Evolutionary conservation across 2,113 vertebrate genomes (phyloP).

Genomic region (Odontophorus gujanensis): DNA sequence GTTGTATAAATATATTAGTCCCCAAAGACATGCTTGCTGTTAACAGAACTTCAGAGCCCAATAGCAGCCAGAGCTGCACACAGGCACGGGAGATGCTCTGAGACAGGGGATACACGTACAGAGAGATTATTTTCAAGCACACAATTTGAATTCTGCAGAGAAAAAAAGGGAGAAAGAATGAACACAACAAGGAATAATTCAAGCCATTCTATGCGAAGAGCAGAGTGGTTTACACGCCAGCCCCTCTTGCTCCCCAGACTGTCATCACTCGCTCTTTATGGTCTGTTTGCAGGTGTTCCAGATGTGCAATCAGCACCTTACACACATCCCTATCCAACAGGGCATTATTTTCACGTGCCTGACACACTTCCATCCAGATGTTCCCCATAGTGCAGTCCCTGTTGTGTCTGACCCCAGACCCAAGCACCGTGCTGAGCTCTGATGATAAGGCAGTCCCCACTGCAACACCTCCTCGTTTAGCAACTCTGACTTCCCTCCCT

Average conservation of each 20-base stretch:
- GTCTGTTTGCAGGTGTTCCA: background rate
- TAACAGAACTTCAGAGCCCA: background rate
- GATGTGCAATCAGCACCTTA: fast-evolving
- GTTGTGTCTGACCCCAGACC: background rate
- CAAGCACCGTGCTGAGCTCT: fast-evolving
- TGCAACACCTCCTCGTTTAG: background rate
- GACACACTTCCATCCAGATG: fast-evolving
- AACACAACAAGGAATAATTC: background rate
- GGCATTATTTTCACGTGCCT: background rate
- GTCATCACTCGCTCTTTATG: background rate
- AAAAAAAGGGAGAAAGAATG: background rate
- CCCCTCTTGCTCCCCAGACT: background rate
- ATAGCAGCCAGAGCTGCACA: background rate
- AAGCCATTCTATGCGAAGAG: fast-evolving
- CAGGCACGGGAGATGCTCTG: fast-evolving
- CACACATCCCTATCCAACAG: too few species aligned
- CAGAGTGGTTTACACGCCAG: background rate
- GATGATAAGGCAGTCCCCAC: fast-evolving
- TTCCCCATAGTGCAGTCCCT: fast-evolving
- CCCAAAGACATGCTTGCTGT: background rate
- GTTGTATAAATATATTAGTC: background rate
- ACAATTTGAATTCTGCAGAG: background rate
- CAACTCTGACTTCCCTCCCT: background rate
- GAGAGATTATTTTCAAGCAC: background rate
- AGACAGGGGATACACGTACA: fast-evolving